Evolutionary conservation across 1,140 invertebrate species (phyloP), one percentile per base, ranked within the genome.

Genomic region (Drosophila funebris): DNA sequence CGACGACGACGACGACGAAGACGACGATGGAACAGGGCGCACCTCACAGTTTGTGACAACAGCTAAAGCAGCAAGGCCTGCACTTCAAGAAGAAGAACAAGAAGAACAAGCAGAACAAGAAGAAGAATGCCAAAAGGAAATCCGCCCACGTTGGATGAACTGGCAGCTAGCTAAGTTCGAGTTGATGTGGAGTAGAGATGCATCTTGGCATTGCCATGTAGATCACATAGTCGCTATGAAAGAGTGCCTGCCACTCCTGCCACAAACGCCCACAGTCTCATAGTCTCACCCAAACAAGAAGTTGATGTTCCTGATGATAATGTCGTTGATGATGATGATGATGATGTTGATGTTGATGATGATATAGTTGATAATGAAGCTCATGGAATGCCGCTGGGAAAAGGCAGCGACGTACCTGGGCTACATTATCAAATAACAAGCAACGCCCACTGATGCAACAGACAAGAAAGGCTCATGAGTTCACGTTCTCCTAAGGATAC

Each of bases 191-290:
- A 50, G 18, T 43, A 24, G 24, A 33, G 24, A 54, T 70, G 60
- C 67, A 70, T 70, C 39, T 56, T 66, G 52, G 4, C 61, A 64
- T 56, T 66, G 68, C 52, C 68, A 71, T 66, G 61, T 66, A 57
- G 68, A 71, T 71, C 68, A 66, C 61, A 71, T 36, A 50, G 50
- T 53, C 22, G 22, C n/a, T 29, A 53, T 56, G 50, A 54, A 37
- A 14, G 9, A n/a, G 20, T 29, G 22, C 44, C 6, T 57, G 52
- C 61, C 68, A 71, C 68, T 71, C 68, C 68, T 66, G 43, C 60
- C 37, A 50, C 44, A 27, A 5, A 71, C 61, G 61, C 68, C 68
- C 68, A 71, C 52, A 71, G 41, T 64, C 9, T 64, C 14, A 46
- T 39, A 22, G 24, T 36, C 20, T n/a, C n/a, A n/a, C n/a, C n/a